Percentiles rank a stretch among this genome's conserved stretches.
Conservation (phyloP, 2,113 vertebrate species). For the Taurulus bubalis region DNA sequence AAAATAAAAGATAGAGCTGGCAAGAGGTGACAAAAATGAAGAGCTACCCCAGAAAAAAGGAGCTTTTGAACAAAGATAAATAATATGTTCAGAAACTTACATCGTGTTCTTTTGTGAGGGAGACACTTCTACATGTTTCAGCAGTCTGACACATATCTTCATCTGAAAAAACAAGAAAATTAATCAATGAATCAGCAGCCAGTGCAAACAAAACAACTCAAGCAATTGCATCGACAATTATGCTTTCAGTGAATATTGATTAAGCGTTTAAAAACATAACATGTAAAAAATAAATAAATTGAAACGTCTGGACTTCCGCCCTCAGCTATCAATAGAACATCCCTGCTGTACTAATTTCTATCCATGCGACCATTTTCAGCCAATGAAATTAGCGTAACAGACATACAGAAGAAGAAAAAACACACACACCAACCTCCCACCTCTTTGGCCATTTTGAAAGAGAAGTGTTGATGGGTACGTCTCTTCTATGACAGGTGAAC, state of each 20-base stretch:
- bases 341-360: not conserved
- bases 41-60: not conserved
- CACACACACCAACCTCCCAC: constrained; percentile 72
- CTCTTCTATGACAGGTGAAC: constrained; percentile 67
- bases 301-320: not conserved
- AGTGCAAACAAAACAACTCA: not conserved
- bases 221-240: not conserved
- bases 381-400: constrained; percentile 28
- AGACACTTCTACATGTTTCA: constrained; percentile 65
- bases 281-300: constrained; percentile 4
- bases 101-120: constrained; percentile 70
- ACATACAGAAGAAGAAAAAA: constrained; percentile 22
- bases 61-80: constrained; percentile 2
- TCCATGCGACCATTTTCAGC: constrained; percentile 17
- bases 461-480: constrained; percentile 64
- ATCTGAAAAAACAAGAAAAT: constrained; percentile 52
- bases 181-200: constrained; percentile 16
- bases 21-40: not conserved
- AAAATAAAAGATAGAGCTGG: not conserved
- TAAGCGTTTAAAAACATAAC: not conserved
- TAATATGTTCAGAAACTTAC: constrained; percentile 63
- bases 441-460: constrained; percentile 72
- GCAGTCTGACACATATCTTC: constrained; percentile 58
- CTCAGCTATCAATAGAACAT: not conserved
- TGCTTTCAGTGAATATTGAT: not conserved